Evolutionary conservation across 2,888 invertebrate species (phyloP).

Genomic region (Alsophila aescularia): DNA sequence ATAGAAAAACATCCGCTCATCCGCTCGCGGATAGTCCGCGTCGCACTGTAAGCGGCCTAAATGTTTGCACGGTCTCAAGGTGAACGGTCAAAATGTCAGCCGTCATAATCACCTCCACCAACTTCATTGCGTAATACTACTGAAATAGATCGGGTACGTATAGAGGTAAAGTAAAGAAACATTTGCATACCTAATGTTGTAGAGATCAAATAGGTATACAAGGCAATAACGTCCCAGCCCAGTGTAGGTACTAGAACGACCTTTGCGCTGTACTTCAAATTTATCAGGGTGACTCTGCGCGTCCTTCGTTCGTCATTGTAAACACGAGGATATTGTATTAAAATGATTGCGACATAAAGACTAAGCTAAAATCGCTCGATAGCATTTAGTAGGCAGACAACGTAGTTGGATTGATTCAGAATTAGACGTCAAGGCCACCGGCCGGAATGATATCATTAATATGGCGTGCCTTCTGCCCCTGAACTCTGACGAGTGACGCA

Average conservation of each 20-base stretch:
- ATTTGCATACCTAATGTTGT: not conserved
- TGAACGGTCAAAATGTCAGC: constrained; percentile 28
- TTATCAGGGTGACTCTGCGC: constrained; percentile 36
- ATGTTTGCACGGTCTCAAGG: constrained; percentile 26
- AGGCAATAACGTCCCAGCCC: constrained; percentile 30
- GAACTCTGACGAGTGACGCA: constrained; percentile 81
- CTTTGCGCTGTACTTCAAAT: constrained; percentile 30
- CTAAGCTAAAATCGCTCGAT: constrained; percentile 39
- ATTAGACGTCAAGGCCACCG: constrained; percentile 77
- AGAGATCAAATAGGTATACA: constrained; percentile 9
- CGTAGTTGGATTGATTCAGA: constrained; percentile 77
- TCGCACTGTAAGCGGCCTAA: too few species aligned
- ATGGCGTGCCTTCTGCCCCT: constrained; percentile 77
- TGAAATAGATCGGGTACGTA: constrained; percentile 20
- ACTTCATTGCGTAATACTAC: constrained; percentile 18
- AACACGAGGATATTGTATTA: constrained; percentile 31
- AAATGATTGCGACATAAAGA: constrained; percentile 37
- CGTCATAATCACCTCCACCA: constrained; percentile 17
- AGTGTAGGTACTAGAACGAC: constrained; percentile 32
- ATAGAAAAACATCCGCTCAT: too few species aligned
- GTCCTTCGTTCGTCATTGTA: constrained; percentile 40
- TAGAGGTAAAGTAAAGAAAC: constrained; percentile 4
- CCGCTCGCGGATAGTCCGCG: too few species aligned
- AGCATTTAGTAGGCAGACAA: constrained; percentile 72
- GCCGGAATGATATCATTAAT: constrained; percentile 78